Evolutionary conservation across 2,797 vertebrate species (phyloP), one percentile per base, ranked within the genome.

Genomic region (Falco rusticolus): DNA sequence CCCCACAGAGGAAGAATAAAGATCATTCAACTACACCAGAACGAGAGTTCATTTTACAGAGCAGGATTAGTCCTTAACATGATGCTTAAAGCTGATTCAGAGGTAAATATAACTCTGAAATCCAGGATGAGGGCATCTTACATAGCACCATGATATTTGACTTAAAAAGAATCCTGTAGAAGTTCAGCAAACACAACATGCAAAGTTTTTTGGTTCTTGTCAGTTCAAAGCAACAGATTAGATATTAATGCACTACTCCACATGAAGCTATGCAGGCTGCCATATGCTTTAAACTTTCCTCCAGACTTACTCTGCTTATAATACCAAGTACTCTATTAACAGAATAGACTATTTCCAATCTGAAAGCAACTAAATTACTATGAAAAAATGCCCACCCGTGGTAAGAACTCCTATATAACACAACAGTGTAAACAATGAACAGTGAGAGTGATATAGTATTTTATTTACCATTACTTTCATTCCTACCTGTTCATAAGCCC

Each of bases 401-500:
- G 9, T 25, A 79, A 68, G 24, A 91, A 68, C 13, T 41, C 47
- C 53, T 26, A 19, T 7, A 37, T 39, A 92, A 81, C 8, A 68
- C 16, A 94, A 45, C 7, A 87, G 45, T 57, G 56, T 39, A 57
- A 74, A 70, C 34, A 78, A 90, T 3, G 15, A 93, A 60, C 69
- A 20, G 34, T 56, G 39, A 59, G n/a, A 66, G 50, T 9, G 16
- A 72, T 26, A n/a, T 0, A 69, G 5, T 15, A 34, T 39, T 93
- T 83, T 19, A 72, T 69, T 64, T 25, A 50, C 21, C 28, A 34
- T 75, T 48, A 54, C 51, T 81, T 92, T 90, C 8, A 75, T 84
- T 93, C 28, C 88, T 98, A 99, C 99, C 98, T 99, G 98, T 92
- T 99, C 99, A 91, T 99, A 99, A 11, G 99, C 98, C 98, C 98